Percentiles rank a stretch among this genome's conserved stretches.
Conservation (phyloP, 2,888 invertebrate genomes). For the Timema cristinae region DNA sequence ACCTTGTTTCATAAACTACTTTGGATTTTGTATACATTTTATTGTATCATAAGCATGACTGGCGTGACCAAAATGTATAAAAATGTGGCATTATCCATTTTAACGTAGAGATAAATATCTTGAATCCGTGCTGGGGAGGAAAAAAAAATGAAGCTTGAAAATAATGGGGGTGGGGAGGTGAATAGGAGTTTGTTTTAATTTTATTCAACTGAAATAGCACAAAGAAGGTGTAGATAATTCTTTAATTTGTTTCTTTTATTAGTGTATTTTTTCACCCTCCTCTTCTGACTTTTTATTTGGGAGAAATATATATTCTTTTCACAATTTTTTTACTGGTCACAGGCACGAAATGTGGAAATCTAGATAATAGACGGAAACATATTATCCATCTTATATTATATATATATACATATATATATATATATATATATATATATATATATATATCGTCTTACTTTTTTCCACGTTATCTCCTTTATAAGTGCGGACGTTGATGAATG, state of each 20-base stretch:
- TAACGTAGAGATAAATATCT: slow-evolving; percentile 9
- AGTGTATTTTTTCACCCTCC: not conserved
- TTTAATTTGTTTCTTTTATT: slow-evolving; percentile 4
- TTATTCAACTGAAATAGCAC: slow-evolving; percentile 1
- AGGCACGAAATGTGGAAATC: not conserved
- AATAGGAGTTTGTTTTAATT: slow-evolving; percentile 11
- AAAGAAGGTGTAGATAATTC: slow-evolving; percentile 8
- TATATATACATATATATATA: not conserved
- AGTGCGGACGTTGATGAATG: no score
- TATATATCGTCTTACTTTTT: no score
- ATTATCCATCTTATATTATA: slow-evolving; percentile 9
- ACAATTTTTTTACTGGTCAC: no score
- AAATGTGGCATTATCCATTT: slow-evolving; percentile 6
- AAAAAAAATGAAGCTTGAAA: slow-evolving; percentile 6
- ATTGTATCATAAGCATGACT: slow-evolving; percentile 11
- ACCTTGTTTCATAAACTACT: no score
- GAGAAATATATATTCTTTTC: no score
- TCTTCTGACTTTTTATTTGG: no score
- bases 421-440: no score
- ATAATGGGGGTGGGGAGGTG: not conserved
- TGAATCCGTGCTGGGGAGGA: slow-evolving; percentile 6
- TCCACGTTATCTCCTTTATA: no score
- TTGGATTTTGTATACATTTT: not conserved
- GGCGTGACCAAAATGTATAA: slow-evolving; percentile 4
- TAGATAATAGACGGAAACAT: slow-evolving; percentile 6